Percentiles rank a stretch among this genome's conserved stretches.
Conservation (phyloP, 1,140 invertebrate species). For the Cotesia vestalis region DNA sequence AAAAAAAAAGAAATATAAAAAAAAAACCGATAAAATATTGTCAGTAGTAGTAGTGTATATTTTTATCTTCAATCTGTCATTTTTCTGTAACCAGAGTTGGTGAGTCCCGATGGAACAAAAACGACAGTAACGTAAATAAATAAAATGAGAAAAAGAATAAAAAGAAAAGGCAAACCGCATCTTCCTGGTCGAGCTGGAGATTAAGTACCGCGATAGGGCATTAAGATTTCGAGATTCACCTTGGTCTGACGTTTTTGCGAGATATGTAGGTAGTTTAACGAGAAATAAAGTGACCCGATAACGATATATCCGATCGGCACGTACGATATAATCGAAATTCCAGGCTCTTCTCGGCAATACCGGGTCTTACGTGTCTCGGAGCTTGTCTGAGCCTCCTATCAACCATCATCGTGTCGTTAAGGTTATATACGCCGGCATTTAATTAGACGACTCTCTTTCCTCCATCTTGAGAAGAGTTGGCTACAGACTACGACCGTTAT, state of each 20-base stretch:
- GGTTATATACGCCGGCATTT: slow-evolving; percentile 17
- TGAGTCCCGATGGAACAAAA: too few species aligned
- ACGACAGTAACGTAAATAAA: too few species aligned
- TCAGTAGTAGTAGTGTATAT: too few species aligned
- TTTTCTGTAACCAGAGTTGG: too few species aligned
- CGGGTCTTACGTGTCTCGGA: too few species aligned
- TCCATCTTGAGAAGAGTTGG: not conserved
- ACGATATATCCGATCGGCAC: slow-evolving; percentile 11
- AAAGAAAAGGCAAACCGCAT: not conserved
- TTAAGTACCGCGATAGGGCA: not conserved
- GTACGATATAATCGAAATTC: slow-evolving; percentile 17
- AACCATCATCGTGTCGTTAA: not conserved
- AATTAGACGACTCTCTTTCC: slow-evolving; percentile 8
- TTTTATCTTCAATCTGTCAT: too few species aligned
- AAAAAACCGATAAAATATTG: too few species aligned
- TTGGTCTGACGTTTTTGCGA: slow-evolving; percentile 5
- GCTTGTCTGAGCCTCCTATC: too few species aligned
- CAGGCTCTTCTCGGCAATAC: not conserved
- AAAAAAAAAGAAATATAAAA: too few species aligned
- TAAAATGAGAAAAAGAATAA: too few species aligned
- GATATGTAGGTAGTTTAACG: not conserved
- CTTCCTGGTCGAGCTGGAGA: not conserved
- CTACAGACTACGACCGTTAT: not conserved
- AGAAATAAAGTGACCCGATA: not conserved
- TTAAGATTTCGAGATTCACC: slow-evolving; percentile 7